Base-by-base conservation (phyloP, 2,888 invertebrate species). In the Andrena hattorfiana region DNA sequence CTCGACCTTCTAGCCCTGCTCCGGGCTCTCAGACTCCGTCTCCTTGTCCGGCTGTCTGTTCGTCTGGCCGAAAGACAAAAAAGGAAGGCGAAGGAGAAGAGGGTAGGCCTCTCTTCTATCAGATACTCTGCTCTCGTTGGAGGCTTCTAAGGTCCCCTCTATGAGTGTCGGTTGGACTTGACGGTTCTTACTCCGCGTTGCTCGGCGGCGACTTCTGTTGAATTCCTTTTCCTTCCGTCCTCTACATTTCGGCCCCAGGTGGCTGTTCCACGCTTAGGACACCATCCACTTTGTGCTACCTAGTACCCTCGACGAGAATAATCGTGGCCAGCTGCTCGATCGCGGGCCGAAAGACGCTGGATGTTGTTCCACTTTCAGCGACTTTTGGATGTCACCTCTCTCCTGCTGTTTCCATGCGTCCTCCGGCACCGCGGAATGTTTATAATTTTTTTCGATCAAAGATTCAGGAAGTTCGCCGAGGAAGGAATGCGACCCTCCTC, bases 1-100 rank as follows among this genome's bases (percentile, higher is more conserved):
- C 89, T 89, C 81, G 68, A 82, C 77, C 84, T 84, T 87, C 88
- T 73, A 72, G 78, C 48, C 60, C 64, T 69, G 10, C 84, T 79
- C 64, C 26, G 67, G 76, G 73, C 82, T 85, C 74, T 85, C 78
- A 85, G 84, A 80, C 80, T 83, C 75, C 63, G 83, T 85, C 80
- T 86, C 77, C 84, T 82, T 77, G 87, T 88, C 84, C 82, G 76
- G 67, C 78, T 81, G 87, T 88, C 87, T 81, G 86, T 79, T 88
- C 78, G 81, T 85, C 83, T 86, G 72, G 73, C 54, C 63, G 73
- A 73, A 82, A 83, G 76, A 77, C 70, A 79, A 70, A 81, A 83
- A 79, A 8, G 28, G 42, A 76, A 82, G 74, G 63, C 8, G 49
- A 56, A 51, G 42, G 71, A 7, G 69, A 78, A 79, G 70, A 70